Conservation (phyloP, 2,797 vertebrate species). For the Notolabrus celidotus region DNA sequence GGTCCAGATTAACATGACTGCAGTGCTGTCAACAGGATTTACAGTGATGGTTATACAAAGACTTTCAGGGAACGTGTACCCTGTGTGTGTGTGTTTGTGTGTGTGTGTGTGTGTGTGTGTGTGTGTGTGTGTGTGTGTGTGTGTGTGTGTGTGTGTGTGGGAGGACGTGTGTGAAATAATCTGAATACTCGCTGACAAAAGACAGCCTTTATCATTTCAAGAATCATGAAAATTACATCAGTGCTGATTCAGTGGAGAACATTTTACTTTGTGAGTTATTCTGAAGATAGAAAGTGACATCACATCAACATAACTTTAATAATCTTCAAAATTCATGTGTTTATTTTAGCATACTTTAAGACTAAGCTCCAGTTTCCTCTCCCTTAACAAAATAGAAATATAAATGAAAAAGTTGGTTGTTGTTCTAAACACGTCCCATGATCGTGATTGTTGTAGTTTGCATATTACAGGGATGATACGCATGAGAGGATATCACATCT, state of each 20-base stretch:
- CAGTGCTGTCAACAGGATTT: slow-evolving; percentile 31
- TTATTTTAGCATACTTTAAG: too few species aligned
- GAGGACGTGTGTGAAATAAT: background rate
- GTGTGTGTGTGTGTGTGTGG: slow-evolving; percentile 6
- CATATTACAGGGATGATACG: too few species aligned
- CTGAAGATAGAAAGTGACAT: background rate
- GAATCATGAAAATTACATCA: slow-evolving; percentile 6
- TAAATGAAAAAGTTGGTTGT: too few species aligned
- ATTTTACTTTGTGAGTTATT: background rate
- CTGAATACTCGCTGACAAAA: background rate
- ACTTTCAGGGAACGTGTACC: background rate
- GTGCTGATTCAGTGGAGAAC: background rate
- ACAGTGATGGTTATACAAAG: slow-evolving; percentile 17
- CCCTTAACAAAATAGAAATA: too few species aligned
- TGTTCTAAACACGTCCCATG: too few species aligned
- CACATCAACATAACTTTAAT: background rate
- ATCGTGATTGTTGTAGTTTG: too few species aligned
- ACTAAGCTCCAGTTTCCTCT: too few species aligned
- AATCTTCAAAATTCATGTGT: background rate
- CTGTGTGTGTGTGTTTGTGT: too few species aligned
- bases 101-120: slow-evolving; percentile 2
- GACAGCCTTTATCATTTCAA: slow-evolving; percentile 6
- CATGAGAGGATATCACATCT: too few species aligned
- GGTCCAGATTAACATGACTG: slow-evolving; percentile 9
- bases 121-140: background rate